A percentile compares a stretch with the other conserved stretches of the same genome.
Conservation (phyloP, 2,888 invertebrate genomes). For the Aleiodes leptofemur region DNA sequence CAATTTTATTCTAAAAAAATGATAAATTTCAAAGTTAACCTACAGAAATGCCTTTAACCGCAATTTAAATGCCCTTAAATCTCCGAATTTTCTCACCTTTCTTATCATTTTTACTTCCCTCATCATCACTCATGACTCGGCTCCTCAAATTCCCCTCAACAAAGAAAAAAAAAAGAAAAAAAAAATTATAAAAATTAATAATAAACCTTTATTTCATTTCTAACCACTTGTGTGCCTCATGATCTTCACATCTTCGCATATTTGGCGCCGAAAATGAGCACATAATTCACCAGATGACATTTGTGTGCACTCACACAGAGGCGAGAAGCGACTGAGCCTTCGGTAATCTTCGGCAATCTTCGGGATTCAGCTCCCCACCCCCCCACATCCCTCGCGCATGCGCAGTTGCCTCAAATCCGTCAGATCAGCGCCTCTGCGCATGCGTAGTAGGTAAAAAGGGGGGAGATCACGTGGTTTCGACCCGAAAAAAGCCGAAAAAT, state of each 20-base stretch:
- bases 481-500: no score
- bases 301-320: not conserved
- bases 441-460: no score
- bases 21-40: no score
- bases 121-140: not conserved
- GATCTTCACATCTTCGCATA: constrained; percentile 10
- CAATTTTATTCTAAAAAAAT: no score
- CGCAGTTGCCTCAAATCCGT: no score
- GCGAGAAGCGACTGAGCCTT: no score
- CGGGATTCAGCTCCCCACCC: no score
- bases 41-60: not conserved
- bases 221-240: not conserved
- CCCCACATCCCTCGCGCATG: no score
- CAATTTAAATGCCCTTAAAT: no score
- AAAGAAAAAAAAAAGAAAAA: not conserved
- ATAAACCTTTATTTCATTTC: not conserved
- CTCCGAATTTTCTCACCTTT: not conserved
- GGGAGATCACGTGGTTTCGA: no score
- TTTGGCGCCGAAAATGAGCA: constrained; percentile 31
- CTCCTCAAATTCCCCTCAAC: not conserved
- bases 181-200: not conserved
- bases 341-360: no score
- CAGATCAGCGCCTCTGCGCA: no score
- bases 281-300: not conserved
- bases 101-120: not conserved